Evolutionary conservation across 2,113 vertebrate species (phyloP), one percentile per base, ranked within the genome.

Genomic region (Callopanchax toddi): DNA sequence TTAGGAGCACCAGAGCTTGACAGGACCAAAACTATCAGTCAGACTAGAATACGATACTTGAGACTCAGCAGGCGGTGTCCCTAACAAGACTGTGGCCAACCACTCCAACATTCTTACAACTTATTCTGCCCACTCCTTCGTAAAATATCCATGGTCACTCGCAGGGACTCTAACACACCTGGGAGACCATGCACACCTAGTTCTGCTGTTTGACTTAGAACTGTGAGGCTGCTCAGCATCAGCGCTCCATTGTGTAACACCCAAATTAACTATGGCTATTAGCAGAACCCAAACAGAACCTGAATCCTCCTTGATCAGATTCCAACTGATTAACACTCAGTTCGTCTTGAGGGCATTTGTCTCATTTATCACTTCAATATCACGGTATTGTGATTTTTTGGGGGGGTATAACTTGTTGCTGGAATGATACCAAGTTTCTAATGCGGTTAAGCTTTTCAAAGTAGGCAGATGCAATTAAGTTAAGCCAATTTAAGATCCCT

Each of bases 21-120:
- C 82, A 54, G 66, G 81, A 65, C 73, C 83, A 79, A 83, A 82
- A 80, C 74, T 65, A 84, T 89, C 85, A 78, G 54, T 78, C 75
- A 56, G 80, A 20, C 67, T 55, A 26, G 42, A 79, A 70, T 67
- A 56, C 34, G 87, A 87, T 75, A 88, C 78, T 68, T 79, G 71
- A 71, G 78, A 81, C 67, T 64, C 60, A 26, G 55, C 52, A 26
- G 78, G 80, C 57, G 60, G 60, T 59, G 69, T 59, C 40, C 18
- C 74, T 67, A 83, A 86, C 82, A 86, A 74, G 76, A 60, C 76
- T 12, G 53, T 26, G 42, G 65, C 43, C 61, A 40, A 25, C n/a
- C 34, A 15, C 59, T 66, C 46, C 1, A 20, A 60, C 76, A 71
- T 79, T 82, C 68, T 61, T 34, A 25, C 49, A 81, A 65, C 78